Base-by-base conservation (phyloP, 2,113 vertebrate genomes). In the Corythornis cristatus region DNA sequence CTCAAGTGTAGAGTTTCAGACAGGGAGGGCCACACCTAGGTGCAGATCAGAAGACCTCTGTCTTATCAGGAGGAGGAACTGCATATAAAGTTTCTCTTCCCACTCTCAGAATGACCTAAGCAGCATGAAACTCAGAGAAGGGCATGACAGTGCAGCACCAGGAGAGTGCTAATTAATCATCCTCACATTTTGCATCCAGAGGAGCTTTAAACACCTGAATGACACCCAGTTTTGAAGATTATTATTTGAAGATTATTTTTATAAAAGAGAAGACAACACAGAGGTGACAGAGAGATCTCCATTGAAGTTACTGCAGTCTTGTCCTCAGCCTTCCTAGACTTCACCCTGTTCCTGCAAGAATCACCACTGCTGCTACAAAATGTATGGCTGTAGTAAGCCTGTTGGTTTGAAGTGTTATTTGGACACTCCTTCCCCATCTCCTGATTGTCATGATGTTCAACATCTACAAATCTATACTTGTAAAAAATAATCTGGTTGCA, bases 61-160 rank as follows among this genome's bases (percentile, higher is more conserved):
- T 58, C 93, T 95, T 94, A 94, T 87, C 94, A 93, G 80, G 25
- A 73, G 43, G 28, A 94, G 87, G 88, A 96, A 93, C 79, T 78
- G 84, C 82, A 53, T 15, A 22, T 23, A 56, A 53, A 85, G 82
- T 95, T 92, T 96, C 91, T 86, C 89, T 91, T 93, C 87, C 89
- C 48, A 94, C 84, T 77, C 89, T 70, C 87, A 53, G 72, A 83
- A 83, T 95, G 96, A 95, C 79, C 72, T 95, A 67, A 93, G 76
- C 75, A 71, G 61, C 58, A 33, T 26, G 91, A 91, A 92, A 93
- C 78, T 86, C 0, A 0, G 48, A 79, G 75, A 87, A 87, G 64
- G 29, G 45, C 64, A 89, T 0, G 22, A 77, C 88, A 93, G 75
- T 48, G 54, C 17, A 74, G 57, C 40, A n/a, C 29, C 60, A 70